Conservation (phyloP, 2,888 invertebrate species). For the Chorisops tibialis region DNA sequence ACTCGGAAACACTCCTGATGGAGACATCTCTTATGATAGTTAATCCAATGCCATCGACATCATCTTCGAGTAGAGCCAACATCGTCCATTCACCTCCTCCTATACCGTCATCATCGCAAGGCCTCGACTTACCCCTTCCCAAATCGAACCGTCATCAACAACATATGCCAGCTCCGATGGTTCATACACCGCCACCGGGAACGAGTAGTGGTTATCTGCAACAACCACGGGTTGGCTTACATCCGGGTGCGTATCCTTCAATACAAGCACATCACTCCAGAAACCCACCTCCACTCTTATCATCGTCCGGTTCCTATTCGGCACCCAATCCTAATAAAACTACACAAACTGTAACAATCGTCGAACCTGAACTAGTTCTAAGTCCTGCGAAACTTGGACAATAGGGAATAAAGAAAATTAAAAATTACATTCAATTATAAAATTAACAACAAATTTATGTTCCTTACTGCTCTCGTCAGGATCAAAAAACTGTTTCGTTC, state of each 20-base stretch:
- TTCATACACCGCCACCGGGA: slow-evolving; percentile 3
- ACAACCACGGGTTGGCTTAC: no score
- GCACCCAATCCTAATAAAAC: slow-evolving; percentile 28
- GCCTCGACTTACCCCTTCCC: slow-evolving; percentile 4
- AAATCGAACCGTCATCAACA: slow-evolving; percentile 11
- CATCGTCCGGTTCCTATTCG: slow-evolving; percentile 2
- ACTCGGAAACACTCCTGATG: slow-evolving; percentile 42
- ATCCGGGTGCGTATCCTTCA: background rate
- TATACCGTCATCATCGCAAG: slow-evolving; percentile 10
- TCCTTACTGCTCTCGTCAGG: background rate
- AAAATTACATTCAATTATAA: background rate
- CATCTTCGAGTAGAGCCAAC: background rate
- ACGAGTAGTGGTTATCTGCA: background rate
- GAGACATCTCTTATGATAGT: slow-evolving; percentile 48
- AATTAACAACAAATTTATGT: background rate
- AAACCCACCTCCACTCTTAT: slow-evolving; percentile 10
- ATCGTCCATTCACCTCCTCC: slow-evolving; percentile 3
- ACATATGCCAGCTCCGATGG: slow-evolving; percentile 11
- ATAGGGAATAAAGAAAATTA: slow-evolving; percentile 34
- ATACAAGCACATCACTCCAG: background rate
- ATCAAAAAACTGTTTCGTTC: background rate
- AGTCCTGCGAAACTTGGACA: slow-evolving; percentile 53
- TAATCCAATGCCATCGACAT: slow-evolving; percentile 12
- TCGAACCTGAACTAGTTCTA: slow-evolving; percentile 50
- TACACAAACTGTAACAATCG: slow-evolving; percentile 26